Base-by-base conservation (phyloP, 1,140 invertebrate genomes). In the Aradophagus sp. region DNA sequence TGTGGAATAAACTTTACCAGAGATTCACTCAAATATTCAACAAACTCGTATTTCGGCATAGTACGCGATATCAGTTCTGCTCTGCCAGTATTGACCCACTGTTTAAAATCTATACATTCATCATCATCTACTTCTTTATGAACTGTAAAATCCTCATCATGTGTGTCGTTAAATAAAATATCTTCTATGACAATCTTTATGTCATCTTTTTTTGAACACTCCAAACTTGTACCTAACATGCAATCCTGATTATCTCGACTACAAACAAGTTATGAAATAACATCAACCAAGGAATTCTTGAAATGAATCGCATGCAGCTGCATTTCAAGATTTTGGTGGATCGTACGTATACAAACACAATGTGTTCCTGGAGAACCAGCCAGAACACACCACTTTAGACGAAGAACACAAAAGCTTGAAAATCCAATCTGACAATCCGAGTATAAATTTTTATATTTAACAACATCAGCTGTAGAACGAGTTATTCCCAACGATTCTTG, bases 31-130 rank as follows among this genome's bases (percentile, higher is more conserved):
- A 53, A 38, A 38, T 23, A 5, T 0, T 44, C 36, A 26, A 53
- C 19, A 38, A 45, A 63, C 6, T 53, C 59, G 14, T 10, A 7
- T 53, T 53, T 44, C 12, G 47, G 2, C 7, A 52, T 29, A 13
- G 4, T 38, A 1, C 47, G 32, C 7, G 48, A 8, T 1, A 63
- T 34, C 1, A 63, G 32, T 35, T 63, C 39, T 3, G 39, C 38
- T 7, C 59, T 45, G 38, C 55, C 48, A 1, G 47, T 63, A 20
- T 31, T 50, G 10, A 38, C 41, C 59, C 48, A 53, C n/a, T 55
- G 59, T 45, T 53, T 52, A n/a, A 53, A 63, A 17, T 48, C 27
- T 4, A 31, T 35, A 2, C 11, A 2, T 4, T 35, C 32, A 3
- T 14, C 10, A 4, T 35, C 32, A 4, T 35, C 4, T 31, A 42